These are phyloP conservation scores for Oncorhynchus masou DNA, from an alignment of 2,113 vertebrate genomes.

Conservation along the genomic window DNA sequence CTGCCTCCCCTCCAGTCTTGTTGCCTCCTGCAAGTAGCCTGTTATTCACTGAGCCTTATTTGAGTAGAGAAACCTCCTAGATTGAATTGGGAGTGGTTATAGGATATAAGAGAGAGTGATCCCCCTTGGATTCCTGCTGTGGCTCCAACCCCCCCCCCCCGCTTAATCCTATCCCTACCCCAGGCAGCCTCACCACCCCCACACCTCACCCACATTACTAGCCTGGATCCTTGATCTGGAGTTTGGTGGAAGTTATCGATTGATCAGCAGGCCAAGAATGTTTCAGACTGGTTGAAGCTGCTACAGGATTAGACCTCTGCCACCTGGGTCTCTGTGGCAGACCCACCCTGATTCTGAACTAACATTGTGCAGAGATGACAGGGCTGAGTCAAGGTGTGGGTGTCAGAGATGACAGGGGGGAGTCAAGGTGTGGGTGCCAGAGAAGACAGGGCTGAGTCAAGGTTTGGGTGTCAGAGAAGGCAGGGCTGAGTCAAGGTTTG, in stretches of 20 bases:
- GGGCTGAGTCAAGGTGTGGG: too few species aligned
- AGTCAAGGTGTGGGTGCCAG: too few species aligned
- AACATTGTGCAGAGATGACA: background rate
- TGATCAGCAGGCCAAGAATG: constrained; percentile 13
- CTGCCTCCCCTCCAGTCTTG: constrained; percentile 10
- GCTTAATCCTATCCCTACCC: background rate
- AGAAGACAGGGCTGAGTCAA: too few species aligned
- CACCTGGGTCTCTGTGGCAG: constrained; percentile 5
- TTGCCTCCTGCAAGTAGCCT: constrained; percentile 32
- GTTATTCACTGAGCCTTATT: constrained; percentile 41
- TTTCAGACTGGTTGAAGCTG: constrained; percentile 14
- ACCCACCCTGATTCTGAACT: background rate
- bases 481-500: too few species aligned
- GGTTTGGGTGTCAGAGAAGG: too few species aligned
- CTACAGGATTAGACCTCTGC: constrained; percentile 38
- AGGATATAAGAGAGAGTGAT: constrained; percentile 14
- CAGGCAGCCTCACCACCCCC: background rate
- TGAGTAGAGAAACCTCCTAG: constrained; percentile 27
- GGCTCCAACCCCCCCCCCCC: background rate
- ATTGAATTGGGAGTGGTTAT: constrained; percentile 36
- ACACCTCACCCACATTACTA: background rate
- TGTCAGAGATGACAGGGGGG: too few species aligned
- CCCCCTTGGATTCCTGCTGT: constrained; percentile 17
- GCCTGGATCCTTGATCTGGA: constrained; percentile 11
- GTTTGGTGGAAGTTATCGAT: constrained; percentile 26